A percentile compares a stretch with the other conserved stretches of the same genome.
phyloP scores from a whole-genome alignment of 92 coral and sea anemone species.

The Blastomussa wellsi region DNA sequence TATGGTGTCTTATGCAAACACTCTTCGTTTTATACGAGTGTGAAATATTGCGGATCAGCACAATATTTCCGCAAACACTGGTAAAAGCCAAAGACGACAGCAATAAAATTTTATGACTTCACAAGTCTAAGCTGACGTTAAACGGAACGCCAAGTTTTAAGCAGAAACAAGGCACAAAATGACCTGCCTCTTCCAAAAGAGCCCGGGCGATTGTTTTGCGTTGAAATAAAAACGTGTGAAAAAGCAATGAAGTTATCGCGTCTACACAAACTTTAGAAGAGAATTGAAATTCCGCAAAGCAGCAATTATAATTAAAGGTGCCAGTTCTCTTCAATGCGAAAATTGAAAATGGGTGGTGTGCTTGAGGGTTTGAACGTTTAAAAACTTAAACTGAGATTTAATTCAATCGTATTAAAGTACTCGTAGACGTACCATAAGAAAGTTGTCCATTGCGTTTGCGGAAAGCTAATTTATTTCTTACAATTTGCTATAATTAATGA shows the following conservation, averaged over 20 bases:
- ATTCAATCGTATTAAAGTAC: no score
- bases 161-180: neutral
- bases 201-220: neutral
- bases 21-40: neutral
- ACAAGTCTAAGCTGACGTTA: no score
- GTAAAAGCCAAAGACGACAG: no score
- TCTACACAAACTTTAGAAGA: neutral
- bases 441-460: neutral
- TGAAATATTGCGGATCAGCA: neutral
- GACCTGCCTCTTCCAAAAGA: neutral
- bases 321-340: neutral
- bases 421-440: neutral
- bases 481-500: neutral
- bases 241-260: neutral
- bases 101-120: no score
- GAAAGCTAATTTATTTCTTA: neutral
- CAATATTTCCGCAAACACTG: neutral
- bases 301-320: conserved; percentile 4
- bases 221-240: neutral
- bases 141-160: neutral
- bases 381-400: neutral
- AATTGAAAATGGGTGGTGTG: neutral
- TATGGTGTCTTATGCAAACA: no score
- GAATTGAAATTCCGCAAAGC: neutral
- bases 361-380: neutral